phyloP scores from a whole-genome alignment of 1,140 invertebrate species.

The Dinoponera quadriceps region DNA sequence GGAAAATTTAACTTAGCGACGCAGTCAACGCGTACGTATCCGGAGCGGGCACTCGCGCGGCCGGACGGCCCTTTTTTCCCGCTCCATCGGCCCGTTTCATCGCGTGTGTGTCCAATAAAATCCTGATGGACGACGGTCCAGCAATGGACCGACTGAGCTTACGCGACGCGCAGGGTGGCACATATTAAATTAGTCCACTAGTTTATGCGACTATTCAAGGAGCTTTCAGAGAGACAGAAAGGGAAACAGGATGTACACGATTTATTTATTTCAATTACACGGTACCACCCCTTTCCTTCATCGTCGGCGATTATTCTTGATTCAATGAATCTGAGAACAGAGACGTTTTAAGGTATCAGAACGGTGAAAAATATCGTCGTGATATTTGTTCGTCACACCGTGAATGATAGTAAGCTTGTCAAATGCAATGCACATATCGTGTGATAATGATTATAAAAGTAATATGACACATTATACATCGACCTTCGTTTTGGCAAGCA shows the following conservation, averaged over 20 bases:
- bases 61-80: constrained; percentile 21
- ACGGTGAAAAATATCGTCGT: not conserved
- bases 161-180: not conserved
- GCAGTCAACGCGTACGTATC: constrained; percentile 31
- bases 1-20: constrained; percentile 24
- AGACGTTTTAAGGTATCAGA: not conserved
- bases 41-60: not conserved
- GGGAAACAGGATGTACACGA: no score
- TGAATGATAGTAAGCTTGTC: not conserved
- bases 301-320: no score
- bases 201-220: not conserved
- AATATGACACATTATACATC: not conserved
- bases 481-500: not conserved
- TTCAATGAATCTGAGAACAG: no score
- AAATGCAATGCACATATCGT: not conserved
- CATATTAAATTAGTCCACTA: not conserved
- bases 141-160: not conserved
- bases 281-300: no score
- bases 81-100: constrained; percentile 53
- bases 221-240: not conserved
- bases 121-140: constrained; percentile 64
- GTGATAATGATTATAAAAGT: not conserved
- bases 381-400: not conserved
- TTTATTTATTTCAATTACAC: no score
- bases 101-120: constrained; percentile 67